Conservation (phyloP, 92 coral and sea anemone species). For the Chrysogorgia sp. region DNA sequence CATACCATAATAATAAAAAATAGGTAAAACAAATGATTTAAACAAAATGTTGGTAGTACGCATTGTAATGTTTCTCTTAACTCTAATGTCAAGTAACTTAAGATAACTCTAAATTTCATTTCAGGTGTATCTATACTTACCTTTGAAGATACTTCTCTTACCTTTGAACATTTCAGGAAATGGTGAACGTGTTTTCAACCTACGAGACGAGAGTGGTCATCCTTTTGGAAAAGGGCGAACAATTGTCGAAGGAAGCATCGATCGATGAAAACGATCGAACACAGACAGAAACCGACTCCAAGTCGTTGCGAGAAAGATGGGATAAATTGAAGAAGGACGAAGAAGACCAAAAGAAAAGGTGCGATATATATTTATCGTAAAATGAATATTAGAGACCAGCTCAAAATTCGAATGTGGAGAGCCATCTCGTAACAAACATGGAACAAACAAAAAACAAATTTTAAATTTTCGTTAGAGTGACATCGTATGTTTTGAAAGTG, state of each 20-base stretch:
- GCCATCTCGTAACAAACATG: too few species aligned
- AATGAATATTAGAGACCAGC: too few species aligned
- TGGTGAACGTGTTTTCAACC: slow-evolving; percentile 20
- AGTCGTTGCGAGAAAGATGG: slow-evolving; percentile 34
- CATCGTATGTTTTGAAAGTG: too few species aligned
- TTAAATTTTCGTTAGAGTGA: too few species aligned
- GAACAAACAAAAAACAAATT: too few species aligned
- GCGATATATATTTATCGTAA: not conserved
- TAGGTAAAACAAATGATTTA: too few species aligned
- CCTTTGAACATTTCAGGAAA: slow-evolving; percentile 11
- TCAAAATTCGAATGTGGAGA: too few species aligned
- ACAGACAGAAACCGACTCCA: slow-evolving; percentile 31
- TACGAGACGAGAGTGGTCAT: slow-evolving; percentile 28
- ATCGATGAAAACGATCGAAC: slow-evolving; percentile 36
- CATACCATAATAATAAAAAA: too few species aligned
- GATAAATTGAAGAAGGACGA: slow-evolving; percentile 31
- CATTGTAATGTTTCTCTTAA: too few species aligned
- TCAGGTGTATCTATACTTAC: not conserved
- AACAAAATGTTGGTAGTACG: too few species aligned
- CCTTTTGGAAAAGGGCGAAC: slow-evolving; percentile 33
- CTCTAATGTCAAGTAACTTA: too few species aligned
- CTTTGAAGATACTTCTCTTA: not conserved
- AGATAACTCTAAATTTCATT: too few species aligned
- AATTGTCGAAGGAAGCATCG: slow-evolving; percentile 37
- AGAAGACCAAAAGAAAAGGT: slow-evolving; percentile 28